These are phyloP conservation scores for Bubalus kerabau DNA, from an alignment of 2,113 vertebrate genomes.

Conservation along the genomic window DNA sequence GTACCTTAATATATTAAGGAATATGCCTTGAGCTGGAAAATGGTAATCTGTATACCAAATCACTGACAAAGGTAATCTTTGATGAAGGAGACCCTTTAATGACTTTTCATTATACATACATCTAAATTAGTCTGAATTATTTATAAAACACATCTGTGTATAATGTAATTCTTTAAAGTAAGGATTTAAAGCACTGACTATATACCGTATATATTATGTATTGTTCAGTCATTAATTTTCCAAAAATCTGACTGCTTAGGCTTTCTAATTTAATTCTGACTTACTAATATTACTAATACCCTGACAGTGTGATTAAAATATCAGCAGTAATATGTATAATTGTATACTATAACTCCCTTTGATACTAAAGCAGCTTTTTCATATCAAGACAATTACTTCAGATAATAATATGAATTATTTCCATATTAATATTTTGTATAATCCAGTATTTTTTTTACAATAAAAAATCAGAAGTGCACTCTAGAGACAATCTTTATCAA, in stretches of 20 bases:
- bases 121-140: neutral
- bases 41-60: neutral
- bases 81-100: neutral
- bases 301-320: neutral
- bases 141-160: neutral
- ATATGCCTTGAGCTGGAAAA: neutral
- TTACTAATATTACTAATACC: neutral
- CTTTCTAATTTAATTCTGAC: conserved; percentile 18
- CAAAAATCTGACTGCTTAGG: neutral
- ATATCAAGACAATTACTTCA: neutral
- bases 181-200: neutral
- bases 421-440: neutral
- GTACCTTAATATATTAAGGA: neutral
- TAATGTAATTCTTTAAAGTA: neutral
- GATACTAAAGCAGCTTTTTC: neutral
- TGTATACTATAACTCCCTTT: neutral
- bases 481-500: neutral
- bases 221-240: neutral
- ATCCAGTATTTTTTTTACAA: neutral
- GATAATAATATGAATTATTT: neutral
- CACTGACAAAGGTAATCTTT: neutral
- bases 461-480: neutral
- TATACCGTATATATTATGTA: neutral
- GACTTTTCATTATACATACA: neutral
- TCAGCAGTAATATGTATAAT: neutral